A percentile compares a stretch with the other conserved stretches of the same genome.
Conservation (phyloP, 1,140 invertebrate species). For the Metopolophium dirhodum region DNA sequence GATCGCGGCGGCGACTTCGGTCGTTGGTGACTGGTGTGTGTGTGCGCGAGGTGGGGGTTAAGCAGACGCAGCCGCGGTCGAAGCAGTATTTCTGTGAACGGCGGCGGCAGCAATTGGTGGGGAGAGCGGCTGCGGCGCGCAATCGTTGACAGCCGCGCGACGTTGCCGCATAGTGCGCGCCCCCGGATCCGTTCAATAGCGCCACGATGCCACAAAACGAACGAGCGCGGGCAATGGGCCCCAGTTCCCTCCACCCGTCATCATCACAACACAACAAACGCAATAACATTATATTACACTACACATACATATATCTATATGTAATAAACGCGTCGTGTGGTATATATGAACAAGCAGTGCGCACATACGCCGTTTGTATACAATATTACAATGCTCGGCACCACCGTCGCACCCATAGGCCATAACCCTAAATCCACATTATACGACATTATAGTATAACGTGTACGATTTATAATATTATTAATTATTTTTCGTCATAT, state of each 20-base stretch:
- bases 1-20: neutral
- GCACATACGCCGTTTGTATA: neutral
- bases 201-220: conserved; percentile 35
- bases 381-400: neutral
- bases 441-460: neutral
- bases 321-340: neutral
- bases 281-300: conserved; percentile 37
- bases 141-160: conserved; percentile 58
- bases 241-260: neutral
- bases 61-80: neutral
- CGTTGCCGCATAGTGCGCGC: conserved; percentile 53
- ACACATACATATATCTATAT: neutral
- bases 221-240: neutral
- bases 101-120: neutral
- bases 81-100: conserved; percentile 21
- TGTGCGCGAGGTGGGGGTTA: neutral
- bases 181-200: conserved; percentile 55
- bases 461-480: neutral
- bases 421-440: neutral
- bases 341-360: neutral
- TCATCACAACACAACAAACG: conserved; percentile 35
- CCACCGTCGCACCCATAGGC: neutral
- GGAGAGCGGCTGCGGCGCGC: neutral
- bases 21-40: neutral
- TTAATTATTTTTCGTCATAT: neutral